phyloP scores from a whole-genome alignment of 2,797 vertebrate species.

The Myripristis jacobus region DNA sequence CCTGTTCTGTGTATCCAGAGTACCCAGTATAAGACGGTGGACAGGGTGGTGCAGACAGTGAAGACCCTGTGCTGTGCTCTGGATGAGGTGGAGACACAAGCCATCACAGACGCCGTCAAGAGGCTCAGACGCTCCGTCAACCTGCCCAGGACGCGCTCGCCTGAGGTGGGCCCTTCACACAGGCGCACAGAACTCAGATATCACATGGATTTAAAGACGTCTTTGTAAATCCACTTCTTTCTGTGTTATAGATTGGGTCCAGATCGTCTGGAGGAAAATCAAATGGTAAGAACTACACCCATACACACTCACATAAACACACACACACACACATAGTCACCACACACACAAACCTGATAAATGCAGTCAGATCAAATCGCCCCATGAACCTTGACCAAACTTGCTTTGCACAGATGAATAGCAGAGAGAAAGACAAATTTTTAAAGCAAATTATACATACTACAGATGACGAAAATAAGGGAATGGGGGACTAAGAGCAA shows the following conservation, averaged over 20 bases:
- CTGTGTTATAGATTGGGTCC: slow-evolving; percentile 81
- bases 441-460: no score
- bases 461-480: no score
- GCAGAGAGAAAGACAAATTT: no score
- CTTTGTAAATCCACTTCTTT: slow-evolving; percentile 19
- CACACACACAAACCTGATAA: background rate
- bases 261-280: slow-evolving; percentile 76
- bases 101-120: slow-evolving; percentile 90
- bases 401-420: no score
- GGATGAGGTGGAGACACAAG: slow-evolving; percentile 92
- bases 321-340: background rate
- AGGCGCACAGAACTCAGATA: background rate
- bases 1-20: slow-evolving; percentile 69
- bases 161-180: slow-evolving; percentile 83
- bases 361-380: no score
- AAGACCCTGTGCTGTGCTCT: slow-evolving; percentile 93
- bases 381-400: no score
- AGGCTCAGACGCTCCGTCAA: slow-evolving; percentile 91
- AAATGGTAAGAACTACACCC: slow-evolving; percentile 78
- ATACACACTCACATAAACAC: background rate
- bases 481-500: no score
- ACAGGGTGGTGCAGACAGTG: slow-evolving; percentile 90
- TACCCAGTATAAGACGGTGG: slow-evolving; percentile 90
- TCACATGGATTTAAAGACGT: background rate
- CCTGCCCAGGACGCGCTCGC: slow-evolving; percentile 86